Conservation (phyloP, 2,888 invertebrate species). For the Apamea epomidion region DNA sequence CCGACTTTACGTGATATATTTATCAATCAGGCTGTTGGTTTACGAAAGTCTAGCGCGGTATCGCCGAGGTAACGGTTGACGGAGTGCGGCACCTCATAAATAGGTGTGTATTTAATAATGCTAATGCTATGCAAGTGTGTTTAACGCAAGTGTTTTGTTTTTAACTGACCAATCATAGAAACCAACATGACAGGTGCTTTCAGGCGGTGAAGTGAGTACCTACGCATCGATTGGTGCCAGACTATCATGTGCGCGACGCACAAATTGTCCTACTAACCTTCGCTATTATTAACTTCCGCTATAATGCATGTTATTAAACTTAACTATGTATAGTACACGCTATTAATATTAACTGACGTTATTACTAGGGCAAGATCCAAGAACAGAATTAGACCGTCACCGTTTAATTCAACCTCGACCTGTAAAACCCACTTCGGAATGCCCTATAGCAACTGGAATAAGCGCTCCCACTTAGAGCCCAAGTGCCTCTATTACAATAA, state of each 20-base stretch:
- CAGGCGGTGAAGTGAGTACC: constrained; percentile 25
- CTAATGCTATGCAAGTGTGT: constrained; percentile 44
- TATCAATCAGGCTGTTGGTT: constrained; percentile 80
- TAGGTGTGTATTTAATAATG: constrained; percentile 49
- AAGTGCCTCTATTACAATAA: constrained; percentile 21
- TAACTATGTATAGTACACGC: constrained; percentile 29
- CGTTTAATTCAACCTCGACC: constrained; percentile 50
- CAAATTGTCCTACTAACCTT: constrained; percentile 59
- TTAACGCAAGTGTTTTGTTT: constrained; percentile 28
- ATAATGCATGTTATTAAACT: constrained; percentile 42
- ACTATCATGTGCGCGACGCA: constrained; percentile 11
- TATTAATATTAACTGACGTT: constrained; percentile 28
- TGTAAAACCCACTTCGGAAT: constrained; percentile 23
- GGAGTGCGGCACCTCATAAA: constrained; percentile 37
- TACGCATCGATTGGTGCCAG: constrained; percentile 1
- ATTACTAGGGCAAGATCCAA: constrained; percentile 39
- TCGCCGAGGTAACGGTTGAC: constrained; percentile 72
- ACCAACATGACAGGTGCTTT: constrained; percentile 13
- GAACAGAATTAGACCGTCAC: constrained; percentile 47
- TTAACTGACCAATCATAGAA: constrained; percentile 10
- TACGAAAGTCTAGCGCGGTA: constrained; percentile 80
- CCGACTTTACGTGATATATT: constrained; percentile 81
- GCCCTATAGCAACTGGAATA: constrained; percentile 16
- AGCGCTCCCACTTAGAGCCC: neutral
- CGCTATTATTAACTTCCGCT: constrained; percentile 48